Percentiles rank a stretch among this genome's conserved stretches.
Conservation (phyloP, 1,140 invertebrate species). For the Tetramorium alpestre region DNA sequence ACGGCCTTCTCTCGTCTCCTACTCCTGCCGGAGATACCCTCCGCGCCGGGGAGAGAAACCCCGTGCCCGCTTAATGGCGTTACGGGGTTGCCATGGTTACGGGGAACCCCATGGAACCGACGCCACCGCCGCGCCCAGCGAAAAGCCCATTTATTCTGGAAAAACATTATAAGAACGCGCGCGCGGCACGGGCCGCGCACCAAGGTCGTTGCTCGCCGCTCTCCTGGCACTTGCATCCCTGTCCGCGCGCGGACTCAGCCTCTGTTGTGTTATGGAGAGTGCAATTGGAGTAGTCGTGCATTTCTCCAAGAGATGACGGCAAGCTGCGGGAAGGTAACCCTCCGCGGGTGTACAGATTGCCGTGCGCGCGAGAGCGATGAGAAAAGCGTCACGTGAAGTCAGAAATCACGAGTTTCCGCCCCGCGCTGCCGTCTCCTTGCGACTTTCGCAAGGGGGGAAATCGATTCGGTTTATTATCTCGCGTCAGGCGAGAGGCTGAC, state of each 20-base stretch:
- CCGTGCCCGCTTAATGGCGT: constrained; percentile 83
- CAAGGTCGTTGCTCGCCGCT: constrained; percentile 54
- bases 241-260: background rate
- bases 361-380: constrained; percentile 69
- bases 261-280: background rate
- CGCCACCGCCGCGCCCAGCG: constrained; percentile 72
- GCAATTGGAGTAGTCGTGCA: background rate
- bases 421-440: constrained; percentile 51
- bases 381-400: constrained; percentile 79
- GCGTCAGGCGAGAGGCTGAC: constrained; percentile 52
- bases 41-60: constrained; percentile 57
- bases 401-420: constrained; percentile 75
- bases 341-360: constrained; percentile 39
- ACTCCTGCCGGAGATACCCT: constrained; percentile 26
- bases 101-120: constrained; percentile 82
- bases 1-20: constrained; percentile 56
- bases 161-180: constrained; percentile 85
- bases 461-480: constrained; percentile 72
- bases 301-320: constrained; percentile 12
- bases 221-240: constrained; percentile 48
- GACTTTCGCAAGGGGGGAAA: constrained; percentile 57
- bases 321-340: background rate
- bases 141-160: constrained; percentile 85
- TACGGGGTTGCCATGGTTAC: constrained; percentile 84
- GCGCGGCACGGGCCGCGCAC: constrained; percentile 53